Conservation (phyloP, 2,888 invertebrate species). For the Digitonthophagus gazella region DNA sequence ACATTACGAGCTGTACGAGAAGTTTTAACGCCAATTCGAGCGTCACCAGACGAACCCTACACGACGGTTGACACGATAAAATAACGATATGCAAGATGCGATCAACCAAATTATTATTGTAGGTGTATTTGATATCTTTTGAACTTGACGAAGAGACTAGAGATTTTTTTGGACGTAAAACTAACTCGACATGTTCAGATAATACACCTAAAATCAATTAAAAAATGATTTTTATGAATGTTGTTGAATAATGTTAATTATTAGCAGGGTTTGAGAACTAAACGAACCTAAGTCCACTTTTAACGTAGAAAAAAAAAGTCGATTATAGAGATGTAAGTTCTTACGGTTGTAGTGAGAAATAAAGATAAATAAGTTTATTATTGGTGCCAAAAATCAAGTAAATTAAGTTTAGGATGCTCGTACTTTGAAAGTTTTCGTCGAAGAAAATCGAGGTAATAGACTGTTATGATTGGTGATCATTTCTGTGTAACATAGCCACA, state of each 20-base stretch:
- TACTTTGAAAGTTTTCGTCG: too few species aligned
- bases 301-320: too few species aligned
- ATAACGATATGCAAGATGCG: conserved; percentile 80
- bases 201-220: conserved; percentile 67
- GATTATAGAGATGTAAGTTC: too few species aligned
- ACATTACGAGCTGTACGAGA: conserved; percentile 65
- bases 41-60: conserved; percentile 87
- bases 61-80: conserved; percentile 84
- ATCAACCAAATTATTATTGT: conserved; percentile 80
- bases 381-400: too few species aligned
- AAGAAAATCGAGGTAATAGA: too few species aligned
- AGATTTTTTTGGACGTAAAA: conserved; percentile 62
- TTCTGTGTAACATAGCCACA: too few species aligned
- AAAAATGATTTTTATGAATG: conserved; percentile 17
- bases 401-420: too few species aligned
- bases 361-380: too few species aligned
- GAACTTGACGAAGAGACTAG: conserved; percentile 39
- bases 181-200: conserved; percentile 75
- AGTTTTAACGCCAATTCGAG: conserved; percentile 84
- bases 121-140: conserved; percentile 56
- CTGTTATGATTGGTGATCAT: too few species aligned
- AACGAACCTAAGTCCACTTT: neutral
- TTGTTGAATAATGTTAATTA: too few species aligned
- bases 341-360: too few species aligned
- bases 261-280: neutral